Percentiles rank a stretch among this genome's conserved stretches.
phyloP scores from a whole-genome alignment of 2,113 vertebrate genomes.

The Xenopus borealis region DNA sequence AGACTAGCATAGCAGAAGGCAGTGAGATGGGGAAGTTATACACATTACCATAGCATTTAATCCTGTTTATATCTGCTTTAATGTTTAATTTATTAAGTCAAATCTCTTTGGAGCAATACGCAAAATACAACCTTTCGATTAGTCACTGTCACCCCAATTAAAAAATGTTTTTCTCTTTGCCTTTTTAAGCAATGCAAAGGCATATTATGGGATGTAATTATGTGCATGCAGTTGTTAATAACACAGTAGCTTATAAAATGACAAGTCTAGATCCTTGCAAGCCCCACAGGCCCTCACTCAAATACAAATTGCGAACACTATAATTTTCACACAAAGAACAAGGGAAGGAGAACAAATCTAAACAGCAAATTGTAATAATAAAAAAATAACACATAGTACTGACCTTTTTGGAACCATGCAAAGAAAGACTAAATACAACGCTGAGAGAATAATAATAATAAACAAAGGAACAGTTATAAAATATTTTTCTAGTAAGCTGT shows the following conservation, averaged over 20 bases:
- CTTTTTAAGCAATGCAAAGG: conserved; percentile 40
- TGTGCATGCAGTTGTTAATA: conserved; percentile 42
- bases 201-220: conserved; percentile 50
- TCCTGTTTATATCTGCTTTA: conserved; percentile 21
- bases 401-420: conserved; percentile 4
- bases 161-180: conserved; percentile 35
- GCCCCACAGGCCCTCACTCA: background rate
- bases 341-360: background rate
- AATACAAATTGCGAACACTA: conserved; percentile 8
- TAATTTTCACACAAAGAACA: background rate
- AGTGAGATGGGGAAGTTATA: conserved; percentile 2
- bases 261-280: conserved; percentile 27
- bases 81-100: conserved; percentile 28
- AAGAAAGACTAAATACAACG: conserved; percentile 18
- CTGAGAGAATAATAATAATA: background rate
- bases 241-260: background rate
- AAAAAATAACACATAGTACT: conserved; percentile 15
- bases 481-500: too few species aligned
- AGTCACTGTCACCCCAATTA: conserved; percentile 44
- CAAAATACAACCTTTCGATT: conserved; percentile 30
- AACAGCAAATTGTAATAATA: conserved; percentile 4
- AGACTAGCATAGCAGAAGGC: conserved; percentile 6
- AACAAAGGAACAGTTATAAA: too few species aligned
- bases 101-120: conserved; percentile 6
- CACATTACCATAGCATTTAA: conserved; percentile 12